Conservation (phyloP, 2,888 invertebrate species). For the Deilephila porcellus region DNA sequence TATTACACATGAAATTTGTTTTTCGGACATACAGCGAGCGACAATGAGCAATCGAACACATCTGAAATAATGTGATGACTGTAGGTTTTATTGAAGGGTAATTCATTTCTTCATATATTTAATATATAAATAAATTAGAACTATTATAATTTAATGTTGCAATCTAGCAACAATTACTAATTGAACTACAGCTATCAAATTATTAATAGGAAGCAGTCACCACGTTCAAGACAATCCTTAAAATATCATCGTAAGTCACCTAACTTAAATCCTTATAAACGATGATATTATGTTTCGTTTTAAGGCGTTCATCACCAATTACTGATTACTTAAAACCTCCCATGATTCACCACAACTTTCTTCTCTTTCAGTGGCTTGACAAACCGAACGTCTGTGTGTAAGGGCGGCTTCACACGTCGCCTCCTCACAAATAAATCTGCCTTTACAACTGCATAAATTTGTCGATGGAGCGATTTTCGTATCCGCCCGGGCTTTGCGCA, state of each 20-base stretch:
- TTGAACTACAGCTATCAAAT: too few species aligned
- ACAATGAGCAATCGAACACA: conserved; percentile 18
- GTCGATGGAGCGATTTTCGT: conserved; percentile 78
- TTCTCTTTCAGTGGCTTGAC: conserved; percentile 14
- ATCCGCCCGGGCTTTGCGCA: conserved; percentile 74
- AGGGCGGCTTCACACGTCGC: conserved; percentile 66
- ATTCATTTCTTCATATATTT: not conserved
- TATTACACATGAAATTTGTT: conserved; percentile 69
- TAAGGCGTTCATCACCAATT: too few species aligned
- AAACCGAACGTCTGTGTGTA: conserved; percentile 45
- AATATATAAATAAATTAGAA: too few species aligned
- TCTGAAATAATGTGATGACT: not conserved
- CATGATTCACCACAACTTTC: conserved; percentile 17
- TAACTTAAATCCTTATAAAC: too few species aligned
- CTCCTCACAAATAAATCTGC: conserved; percentile 75
- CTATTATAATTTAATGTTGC: too few species aligned
- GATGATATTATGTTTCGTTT: too few species aligned
- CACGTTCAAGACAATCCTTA: too few species aligned
- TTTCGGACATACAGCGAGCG: conserved; percentile 53
- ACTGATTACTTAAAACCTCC: too few species aligned
- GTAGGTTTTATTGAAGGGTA: not conserved
- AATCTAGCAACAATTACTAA: too few species aligned
- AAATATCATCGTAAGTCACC: too few species aligned
- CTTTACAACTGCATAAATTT: conserved; percentile 82
- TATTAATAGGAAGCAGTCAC: too few species aligned